Conservation (phyloP, 2,888 invertebrate species). For the Apamea anceps region DNA sequence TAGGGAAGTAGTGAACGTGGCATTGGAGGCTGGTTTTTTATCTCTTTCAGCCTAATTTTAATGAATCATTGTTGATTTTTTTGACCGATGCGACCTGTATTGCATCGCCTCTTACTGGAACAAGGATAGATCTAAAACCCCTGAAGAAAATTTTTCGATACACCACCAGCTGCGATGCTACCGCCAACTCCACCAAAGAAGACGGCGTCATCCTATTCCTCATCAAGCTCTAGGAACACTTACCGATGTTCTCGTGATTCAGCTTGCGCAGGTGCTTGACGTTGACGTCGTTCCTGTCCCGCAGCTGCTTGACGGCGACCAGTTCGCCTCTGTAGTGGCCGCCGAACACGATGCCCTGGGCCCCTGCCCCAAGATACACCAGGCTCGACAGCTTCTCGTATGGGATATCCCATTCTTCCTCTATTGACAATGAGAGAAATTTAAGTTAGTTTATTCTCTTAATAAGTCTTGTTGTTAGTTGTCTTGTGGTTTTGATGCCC, state of each 20-base stretch:
- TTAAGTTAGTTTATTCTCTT: not conserved
- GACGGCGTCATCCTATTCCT: no score
- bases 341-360: slow-evolving; percentile 98
- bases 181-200: not conserved
- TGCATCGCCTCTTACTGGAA: not conserved
- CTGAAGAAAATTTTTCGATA: not conserved
- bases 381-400: slow-evolving; percentile 97
- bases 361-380: slow-evolving; percentile 98
- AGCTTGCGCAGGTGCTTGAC: slow-evolving; percentile 97
- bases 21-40: not conserved
- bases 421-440: slow-evolving; percentile 65
- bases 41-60: not conserved
- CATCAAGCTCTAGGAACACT: slow-evolving; percentile 47
- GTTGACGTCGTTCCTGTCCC: slow-evolving; percentile 97
- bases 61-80: not conserved
- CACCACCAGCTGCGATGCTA: not conserved
- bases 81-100: not conserved
- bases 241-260: slow-evolving; percentile 97
- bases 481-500: not conserved
- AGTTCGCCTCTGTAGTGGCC: slow-evolving; percentile 95
- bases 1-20: not conserved
- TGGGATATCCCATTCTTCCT: slow-evolving; percentile 98
- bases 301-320: slow-evolving; percentile 99
- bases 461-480: no score
- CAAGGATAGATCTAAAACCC: slow-evolving; percentile 4